A percentile compares a stretch with the other conserved stretches of the same genome.
Evolutionary conservation across 2,888 invertebrate genomes (phyloP).

Genomic region (Apantesis nais): DNA sequence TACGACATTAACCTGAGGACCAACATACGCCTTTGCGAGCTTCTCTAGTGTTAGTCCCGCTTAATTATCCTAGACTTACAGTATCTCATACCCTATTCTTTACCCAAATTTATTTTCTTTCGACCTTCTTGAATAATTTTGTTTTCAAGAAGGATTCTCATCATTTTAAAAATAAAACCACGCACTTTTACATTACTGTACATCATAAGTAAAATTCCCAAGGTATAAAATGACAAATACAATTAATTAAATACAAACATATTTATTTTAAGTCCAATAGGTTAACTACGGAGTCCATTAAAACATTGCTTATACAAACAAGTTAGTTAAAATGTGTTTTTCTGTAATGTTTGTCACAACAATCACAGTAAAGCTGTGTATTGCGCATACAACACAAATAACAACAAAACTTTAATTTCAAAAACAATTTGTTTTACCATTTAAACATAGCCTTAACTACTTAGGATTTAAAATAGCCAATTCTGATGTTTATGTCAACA

Average conservation of each 20-base stretch:
- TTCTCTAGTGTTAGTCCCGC: neutral
- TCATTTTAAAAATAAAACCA: neutral
- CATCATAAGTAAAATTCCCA: neutral
- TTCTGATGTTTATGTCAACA: conserved; percentile 19
- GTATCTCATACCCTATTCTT: neutral
- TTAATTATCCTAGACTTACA: neutral
- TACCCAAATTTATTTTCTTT: neutral
- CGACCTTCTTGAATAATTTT: too few relatives aligned
- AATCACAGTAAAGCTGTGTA: neutral
- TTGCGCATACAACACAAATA: neutral
- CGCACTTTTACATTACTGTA: too few relatives aligned
- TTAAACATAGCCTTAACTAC: conserved; percentile 1
- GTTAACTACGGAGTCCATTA: neutral
- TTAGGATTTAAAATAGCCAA: conserved; percentile 1
- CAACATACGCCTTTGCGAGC: neutral
- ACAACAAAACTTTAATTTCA: conserved; percentile 4
- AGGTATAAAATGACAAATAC: neutral
- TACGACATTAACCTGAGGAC: neutral
- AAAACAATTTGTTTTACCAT: conserved; percentile 7
- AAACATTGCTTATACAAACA: neutral
- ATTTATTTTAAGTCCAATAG: too few relatives aligned
- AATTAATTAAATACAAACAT: neutral
- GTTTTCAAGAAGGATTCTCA: neutral
- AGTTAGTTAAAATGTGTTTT: neutral
- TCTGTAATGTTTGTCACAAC: neutral